phyloP scores from a whole-genome alignment of 2,113 vertebrate species.

The Progne subis region DNA sequence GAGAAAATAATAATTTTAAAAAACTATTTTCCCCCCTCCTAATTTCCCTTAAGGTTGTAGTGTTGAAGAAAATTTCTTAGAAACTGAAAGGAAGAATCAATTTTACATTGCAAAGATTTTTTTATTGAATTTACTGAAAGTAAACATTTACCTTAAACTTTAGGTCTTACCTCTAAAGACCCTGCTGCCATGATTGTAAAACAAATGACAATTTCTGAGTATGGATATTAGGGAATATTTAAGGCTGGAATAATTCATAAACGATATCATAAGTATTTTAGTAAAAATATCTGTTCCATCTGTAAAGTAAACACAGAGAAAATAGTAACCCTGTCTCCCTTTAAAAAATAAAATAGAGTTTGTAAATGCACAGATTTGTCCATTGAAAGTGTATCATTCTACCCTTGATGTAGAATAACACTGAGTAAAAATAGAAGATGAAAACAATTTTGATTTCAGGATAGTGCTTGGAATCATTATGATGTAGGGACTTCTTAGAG shows the following conservation, averaged over 20 bases:
- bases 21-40: accelerated
- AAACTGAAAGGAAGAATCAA: background rate
- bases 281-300: background rate
- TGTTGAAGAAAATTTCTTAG: background rate
- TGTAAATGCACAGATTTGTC: background rate
- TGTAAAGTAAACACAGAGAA: background rate
- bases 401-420: background rate
- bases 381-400: background rate
- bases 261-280: background rate
- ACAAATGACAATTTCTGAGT: background rate
- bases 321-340: background rate
- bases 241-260: background rate
- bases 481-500: background rate
- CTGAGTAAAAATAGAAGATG: background rate
- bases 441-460: background rate
- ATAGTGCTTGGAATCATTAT: background rate
- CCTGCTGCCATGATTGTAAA: background rate
- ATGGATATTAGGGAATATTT: background rate
- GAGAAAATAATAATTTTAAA: background rate
- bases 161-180: background rate
- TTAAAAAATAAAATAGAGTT: background rate
- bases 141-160: background rate
- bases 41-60: background rate
- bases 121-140: background rate
- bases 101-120: background rate